phyloP scores from a whole-genome alignment of 2,888 invertebrate genomes.

The Hydrotaea diabolus region DNA sequence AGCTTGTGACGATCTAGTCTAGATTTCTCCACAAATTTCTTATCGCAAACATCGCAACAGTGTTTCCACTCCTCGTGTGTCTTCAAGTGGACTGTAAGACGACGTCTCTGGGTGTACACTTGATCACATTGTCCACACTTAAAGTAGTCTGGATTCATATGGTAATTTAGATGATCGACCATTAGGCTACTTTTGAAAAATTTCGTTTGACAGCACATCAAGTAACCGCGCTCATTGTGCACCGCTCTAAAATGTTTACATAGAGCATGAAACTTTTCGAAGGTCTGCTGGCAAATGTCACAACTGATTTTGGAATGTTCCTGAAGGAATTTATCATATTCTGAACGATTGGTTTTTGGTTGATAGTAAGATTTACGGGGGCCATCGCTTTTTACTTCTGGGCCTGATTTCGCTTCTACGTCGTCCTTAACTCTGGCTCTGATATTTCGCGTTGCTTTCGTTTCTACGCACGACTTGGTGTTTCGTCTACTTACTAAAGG shows the following conservation, averaged over 20 bases:
- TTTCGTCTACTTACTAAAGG: neutral
- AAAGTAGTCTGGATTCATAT: constrained; percentile 78
- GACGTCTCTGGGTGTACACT: constrained; percentile 74
- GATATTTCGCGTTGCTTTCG: constrained; percentile 58
- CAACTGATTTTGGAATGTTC: constrained; percentile 77
- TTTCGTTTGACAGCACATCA: constrained; percentile 77
- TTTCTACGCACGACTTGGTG: neutral
- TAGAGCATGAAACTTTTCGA: constrained; percentile 68
- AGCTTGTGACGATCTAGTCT: constrained; percentile 74
- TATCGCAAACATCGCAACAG: constrained; percentile 77
- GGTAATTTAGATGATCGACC: constrained; percentile 77
- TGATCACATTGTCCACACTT: constrained; percentile 76
- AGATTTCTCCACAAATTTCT: constrained; percentile 74
- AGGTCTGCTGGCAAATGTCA: constrained; percentile 72
- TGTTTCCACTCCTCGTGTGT: constrained; percentile 71
- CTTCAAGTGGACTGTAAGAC: constrained; percentile 74
- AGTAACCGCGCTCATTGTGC: constrained; percentile 74
- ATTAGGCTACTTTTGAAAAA: constrained; percentile 76
- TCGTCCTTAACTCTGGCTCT: too few species aligned
- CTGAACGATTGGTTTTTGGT: too few species aligned
- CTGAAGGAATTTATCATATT: constrained; percentile 74
- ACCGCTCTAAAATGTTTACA: constrained; percentile 65
- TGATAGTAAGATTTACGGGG: constrained; percentile 71
- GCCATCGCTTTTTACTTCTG: constrained; percentile 66
- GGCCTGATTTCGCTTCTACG: constrained; percentile 60